Evolutionary conservation across 2,888 invertebrate genomes (phyloP), one percentile per base, ranked within the genome.

Genomic region (Scaptomyza cyrtandrae): DNA sequence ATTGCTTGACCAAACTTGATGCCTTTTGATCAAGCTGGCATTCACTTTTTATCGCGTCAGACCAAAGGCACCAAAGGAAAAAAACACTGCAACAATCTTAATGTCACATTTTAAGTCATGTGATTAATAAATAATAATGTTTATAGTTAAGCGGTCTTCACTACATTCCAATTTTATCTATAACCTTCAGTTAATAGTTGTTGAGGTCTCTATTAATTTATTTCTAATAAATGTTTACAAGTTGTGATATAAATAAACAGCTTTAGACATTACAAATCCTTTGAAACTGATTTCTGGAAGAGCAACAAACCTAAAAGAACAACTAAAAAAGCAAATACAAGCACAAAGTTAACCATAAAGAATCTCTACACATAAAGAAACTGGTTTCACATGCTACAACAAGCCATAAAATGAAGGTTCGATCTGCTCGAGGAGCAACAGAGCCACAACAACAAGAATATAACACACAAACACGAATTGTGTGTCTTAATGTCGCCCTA

Each of bases 291-390:
- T 86, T 86, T 81, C 77, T 68, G 69, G 55, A 70, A 82, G 66
- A 71, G 58, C 65, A 33, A 13, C 58, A 49, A 49, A 50, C 44
- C 55, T 16, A 61, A 14, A 54, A 65, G 54, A 52, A 58, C 52
- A 75, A 56, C 57, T 74, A 44, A 59, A 76, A 53, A 41, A 16
- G 10, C 71, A 78, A 67, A 62, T 46, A 75, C 71, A 58, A 57
- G 52, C 75, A 31, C 53, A 71, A 35, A 61, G 63, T 54, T 52
- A 39, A 59, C 75, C 78, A 76, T 76, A 85, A 80, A 82, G 85
- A 85, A 85, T 85, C 86, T 85, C 83, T 85, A 82, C 80, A 68
- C 71, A 74, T 52, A 62, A 67, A 60, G 68, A 85, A 85, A 87
- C 87, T 87, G 85, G 84, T 87, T 85, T 81, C 73, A 71, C 77